phyloP scores from a whole-genome alignment of 2,113 vertebrate species.

The Mormyrus iriodes region DNA sequence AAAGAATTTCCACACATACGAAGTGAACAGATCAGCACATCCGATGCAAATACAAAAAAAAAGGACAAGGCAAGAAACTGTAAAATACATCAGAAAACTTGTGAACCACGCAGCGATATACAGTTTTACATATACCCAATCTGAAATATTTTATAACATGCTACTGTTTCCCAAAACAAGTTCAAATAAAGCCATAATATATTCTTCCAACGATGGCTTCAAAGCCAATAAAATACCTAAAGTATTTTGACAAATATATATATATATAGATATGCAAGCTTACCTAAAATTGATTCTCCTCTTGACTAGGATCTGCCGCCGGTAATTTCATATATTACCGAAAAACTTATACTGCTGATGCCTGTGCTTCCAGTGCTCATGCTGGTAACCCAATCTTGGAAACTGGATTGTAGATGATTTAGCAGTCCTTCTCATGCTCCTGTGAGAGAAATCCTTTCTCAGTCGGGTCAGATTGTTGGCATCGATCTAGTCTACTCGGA shows the following conservation, averaged over 20 bases:
- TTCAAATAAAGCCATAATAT: neutral
- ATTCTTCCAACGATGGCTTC: neutral
- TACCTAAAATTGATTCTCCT: constrained; percentile 67
- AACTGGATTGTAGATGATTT: constrained; percentile 64
- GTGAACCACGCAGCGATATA: neutral
- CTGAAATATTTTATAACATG: neutral
- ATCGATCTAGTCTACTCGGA: constrained; percentile 37
- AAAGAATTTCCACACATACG: neutral
- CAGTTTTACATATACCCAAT: neutral
- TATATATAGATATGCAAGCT: constrained; percentile 30
- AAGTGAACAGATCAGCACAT: neutral
- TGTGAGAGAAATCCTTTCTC: constrained; percentile 47
- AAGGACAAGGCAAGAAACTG: neutral
- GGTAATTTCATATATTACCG: constrained; percentile 56
- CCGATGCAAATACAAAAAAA: neutral
- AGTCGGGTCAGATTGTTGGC: constrained; percentile 50
- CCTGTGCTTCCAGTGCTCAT: constrained; percentile 66
- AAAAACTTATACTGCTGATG: constrained; percentile 68
- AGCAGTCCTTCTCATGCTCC: constrained; percentile 70
- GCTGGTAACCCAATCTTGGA: constrained; percentile 57
- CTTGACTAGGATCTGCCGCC: constrained; percentile 55
- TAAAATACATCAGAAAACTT: neutral
- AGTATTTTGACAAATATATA: neutral
- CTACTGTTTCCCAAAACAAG: neutral
- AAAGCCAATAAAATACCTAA: neutral